Evolutionary conservation across 1,140 invertebrate species (phyloP).

Genomic region (Ericerus pela): DNA sequence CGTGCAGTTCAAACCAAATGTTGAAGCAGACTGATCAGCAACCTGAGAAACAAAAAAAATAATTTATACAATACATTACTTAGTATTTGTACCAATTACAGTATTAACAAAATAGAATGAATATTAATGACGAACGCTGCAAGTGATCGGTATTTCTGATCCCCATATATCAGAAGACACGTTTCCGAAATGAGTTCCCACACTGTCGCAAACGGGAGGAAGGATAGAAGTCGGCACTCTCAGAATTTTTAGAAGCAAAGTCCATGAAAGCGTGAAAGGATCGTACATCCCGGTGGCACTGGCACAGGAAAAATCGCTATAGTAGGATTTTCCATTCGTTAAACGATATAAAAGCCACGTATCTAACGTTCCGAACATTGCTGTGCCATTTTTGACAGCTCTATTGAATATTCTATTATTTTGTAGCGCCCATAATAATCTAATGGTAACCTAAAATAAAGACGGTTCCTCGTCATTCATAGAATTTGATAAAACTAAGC

Average conservation of each 20-base stretch:
- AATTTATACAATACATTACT: slow-evolving; percentile 15
- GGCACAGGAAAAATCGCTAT: slow-evolving; percentile 76
- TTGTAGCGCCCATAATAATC: slow-evolving; percentile 60
- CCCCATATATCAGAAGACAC: slow-evolving; percentile 53
- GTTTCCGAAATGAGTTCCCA: slow-evolving; percentile 53
- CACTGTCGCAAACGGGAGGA: slow-evolving; percentile 64
- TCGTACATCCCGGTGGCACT: slow-evolving; percentile 86
- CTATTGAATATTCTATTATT: slow-evolving; percentile 49
- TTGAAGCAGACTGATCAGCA: slow-evolving; percentile 69
- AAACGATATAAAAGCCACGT: slow-evolving; percentile 79
- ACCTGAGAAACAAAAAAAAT: slow-evolving; percentile 33
- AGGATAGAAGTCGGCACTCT: slow-evolving; percentile 55
- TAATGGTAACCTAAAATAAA: slow-evolving; percentile 49
- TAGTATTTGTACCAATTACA: slow-evolving; percentile 21
- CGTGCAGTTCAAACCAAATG: slow-evolving; percentile 83
- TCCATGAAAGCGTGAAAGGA: slow-evolving; percentile 75
- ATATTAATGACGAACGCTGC: slow-evolving; percentile 44
- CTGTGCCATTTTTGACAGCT: slow-evolving; percentile 42
- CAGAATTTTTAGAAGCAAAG: slow-evolving; percentile 46
- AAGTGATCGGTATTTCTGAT: slow-evolving; percentile 53
- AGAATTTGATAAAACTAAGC: background rate
- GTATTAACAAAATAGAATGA: background rate
- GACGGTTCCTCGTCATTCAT: background rate
- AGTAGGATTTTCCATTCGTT: slow-evolving; percentile 44
- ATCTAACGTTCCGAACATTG: slow-evolving; percentile 80